A percentile compares a stretch with the other conserved stretches of the same genome.
These are phyloP conservation scores for Acleris holmiana DNA, from an alignment of 2,888 invertebrate genomes.

Conservation along the genomic window DNA sequence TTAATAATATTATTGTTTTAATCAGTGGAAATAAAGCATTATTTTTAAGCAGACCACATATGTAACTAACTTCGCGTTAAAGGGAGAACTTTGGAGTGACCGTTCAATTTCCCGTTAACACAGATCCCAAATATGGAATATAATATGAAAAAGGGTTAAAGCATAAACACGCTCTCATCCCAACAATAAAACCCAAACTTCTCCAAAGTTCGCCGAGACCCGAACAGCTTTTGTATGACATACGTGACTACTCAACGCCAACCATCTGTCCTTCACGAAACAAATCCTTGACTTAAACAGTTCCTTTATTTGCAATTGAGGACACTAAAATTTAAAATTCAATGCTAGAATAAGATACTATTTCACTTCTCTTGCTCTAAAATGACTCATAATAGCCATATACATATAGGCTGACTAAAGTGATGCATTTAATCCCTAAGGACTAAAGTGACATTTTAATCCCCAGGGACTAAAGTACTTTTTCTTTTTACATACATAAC, in stretches of 20 bases:
- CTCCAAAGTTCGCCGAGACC: constrained; percentile 41
- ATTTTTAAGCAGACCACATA: constrained; percentile 8
- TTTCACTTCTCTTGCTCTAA: too few species aligned
- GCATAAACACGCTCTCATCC: constrained; percentile 27
- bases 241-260: constrained; percentile 25
- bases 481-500: too few species aligned
- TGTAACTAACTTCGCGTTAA: constrained; percentile 19
- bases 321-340: too few species aligned
- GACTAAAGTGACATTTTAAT: too few species aligned
- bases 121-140: constrained; percentile 11
- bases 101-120: constrained; percentile 34
- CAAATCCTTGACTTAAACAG: constrained; percentile 12
- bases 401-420: too few species aligned
- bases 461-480: too few species aligned
- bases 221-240: constrained; percentile 27
- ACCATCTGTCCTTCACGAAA: constrained; percentile 9
- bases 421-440: too few species aligned
- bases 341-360: too few species aligned
- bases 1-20: too few species aligned
- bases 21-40: too few species aligned
- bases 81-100: constrained; percentile 23
- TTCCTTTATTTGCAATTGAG: too few species aligned
- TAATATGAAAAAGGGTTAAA: constrained; percentile 29
- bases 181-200: constrained; percentile 39
- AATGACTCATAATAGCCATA: too few species aligned